Evolutionary conservation across 2,113 vertebrate species (phyloP).

Genomic region (Epinephelus cyanopodus): DNA sequence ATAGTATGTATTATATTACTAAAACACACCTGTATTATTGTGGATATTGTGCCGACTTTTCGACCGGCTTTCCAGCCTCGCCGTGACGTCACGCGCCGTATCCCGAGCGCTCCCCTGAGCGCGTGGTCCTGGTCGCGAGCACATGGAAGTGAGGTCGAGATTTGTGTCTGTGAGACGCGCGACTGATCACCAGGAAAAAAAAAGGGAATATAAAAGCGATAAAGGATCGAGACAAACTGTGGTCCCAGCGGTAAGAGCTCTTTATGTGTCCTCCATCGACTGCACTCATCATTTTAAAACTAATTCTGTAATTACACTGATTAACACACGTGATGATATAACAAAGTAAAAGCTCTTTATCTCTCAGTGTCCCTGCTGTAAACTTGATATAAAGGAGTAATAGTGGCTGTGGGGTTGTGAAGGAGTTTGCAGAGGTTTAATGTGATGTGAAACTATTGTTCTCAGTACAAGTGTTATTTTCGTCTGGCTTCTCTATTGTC

Average conservation of each 20-base stretch:
- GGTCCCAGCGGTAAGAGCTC: constrained; percentile 66
- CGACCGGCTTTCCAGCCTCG: constrained; percentile 34
- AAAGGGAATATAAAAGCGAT: constrained; percentile 69
- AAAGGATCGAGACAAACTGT: background rate
- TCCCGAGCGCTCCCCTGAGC: constrained; percentile 73
- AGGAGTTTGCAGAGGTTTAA: constrained; percentile 11
- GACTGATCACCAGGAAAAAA: constrained; percentile 37
- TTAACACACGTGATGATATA: background rate
- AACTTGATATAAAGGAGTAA: constrained; percentile 16
- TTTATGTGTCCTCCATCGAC: background rate
- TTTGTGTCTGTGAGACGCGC: constrained; percentile 69
- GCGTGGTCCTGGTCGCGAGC: constrained; percentile 82
- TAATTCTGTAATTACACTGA: background rate
- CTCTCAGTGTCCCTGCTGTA: background rate
- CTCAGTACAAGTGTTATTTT: constrained; percentile 46
- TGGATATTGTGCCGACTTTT: background rate
- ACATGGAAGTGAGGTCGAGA: constrained; percentile 83
- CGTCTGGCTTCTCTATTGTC: constrained; percentile 58
- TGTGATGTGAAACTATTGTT: constrained; percentile 57
- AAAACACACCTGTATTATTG: too few relatives aligned
- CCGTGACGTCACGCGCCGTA: constrained; percentile 82
- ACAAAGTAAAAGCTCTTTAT: constrained; percentile 10
- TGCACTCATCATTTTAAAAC: background rate
- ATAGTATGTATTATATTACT: accelerated
- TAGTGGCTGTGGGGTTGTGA: background rate